phyloP scores from a whole-genome alignment of 2,113 vertebrate species.

The Australoheros scitulus region DNA sequence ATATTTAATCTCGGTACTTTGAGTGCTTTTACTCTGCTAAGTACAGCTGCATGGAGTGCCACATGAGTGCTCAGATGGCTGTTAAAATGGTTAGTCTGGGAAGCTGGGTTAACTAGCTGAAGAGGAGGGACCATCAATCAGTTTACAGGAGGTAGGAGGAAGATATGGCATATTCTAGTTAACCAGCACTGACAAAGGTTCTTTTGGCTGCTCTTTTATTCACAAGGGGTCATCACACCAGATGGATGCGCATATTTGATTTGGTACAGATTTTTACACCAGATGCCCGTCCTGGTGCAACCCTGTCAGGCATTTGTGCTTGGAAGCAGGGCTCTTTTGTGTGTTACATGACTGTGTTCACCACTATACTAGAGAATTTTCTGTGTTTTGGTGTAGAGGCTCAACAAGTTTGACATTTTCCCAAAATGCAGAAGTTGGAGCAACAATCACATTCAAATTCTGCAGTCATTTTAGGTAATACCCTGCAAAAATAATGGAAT shows the following conservation, averaged over 20 bases:
- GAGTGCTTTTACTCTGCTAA: too few species aligned
- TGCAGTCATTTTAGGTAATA: not conserved
- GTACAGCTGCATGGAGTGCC: too few species aligned
- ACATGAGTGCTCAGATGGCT: too few species aligned
- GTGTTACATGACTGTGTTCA: not conserved
- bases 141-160: not conserved
- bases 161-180: not conserved
- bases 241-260: not conserved
- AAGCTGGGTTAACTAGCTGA: not conserved
- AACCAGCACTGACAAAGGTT: not conserved
- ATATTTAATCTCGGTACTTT: too few species aligned
- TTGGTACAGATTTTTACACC: not conserved
- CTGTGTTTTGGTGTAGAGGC: not conserved
- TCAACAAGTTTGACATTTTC: not conserved
- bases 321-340: not conserved
- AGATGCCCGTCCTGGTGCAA: not conserved
- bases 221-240: not conserved
- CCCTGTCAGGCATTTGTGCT: not conserved
- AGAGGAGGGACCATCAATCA: not conserved
- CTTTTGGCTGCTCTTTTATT: not conserved
- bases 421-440: not conserved
- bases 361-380: not conserved
- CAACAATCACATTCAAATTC: not conserved
- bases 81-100: not conserved
- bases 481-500: not conserved